Percentiles rank a stretch among this genome's conserved stretches.
Conservation (phyloP, 2,797 vertebrate species). For the Arremon brunneinucha region DNA sequence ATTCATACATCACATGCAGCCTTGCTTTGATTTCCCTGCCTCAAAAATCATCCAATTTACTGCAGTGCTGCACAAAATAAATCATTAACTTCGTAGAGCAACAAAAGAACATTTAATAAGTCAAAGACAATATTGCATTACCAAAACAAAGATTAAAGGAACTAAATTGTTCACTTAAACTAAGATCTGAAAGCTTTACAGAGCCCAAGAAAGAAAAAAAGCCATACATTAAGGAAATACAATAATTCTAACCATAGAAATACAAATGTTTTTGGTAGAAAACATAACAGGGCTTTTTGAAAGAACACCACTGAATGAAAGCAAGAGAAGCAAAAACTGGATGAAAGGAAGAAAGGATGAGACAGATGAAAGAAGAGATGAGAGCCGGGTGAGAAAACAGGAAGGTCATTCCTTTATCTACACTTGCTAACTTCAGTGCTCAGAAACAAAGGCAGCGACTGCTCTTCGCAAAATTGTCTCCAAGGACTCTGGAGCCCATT, state of each 20-base stretch:
- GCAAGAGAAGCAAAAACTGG: background rate
- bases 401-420: conserved; percentile 48
- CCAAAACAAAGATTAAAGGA: conserved; percentile 35
- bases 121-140: conserved; percentile 30
- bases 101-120: conserved; percentile 30
- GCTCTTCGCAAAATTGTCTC: conserved; percentile 38
- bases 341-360: conserved; percentile 53
- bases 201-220: background rate
- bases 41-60: conserved; percentile 37
- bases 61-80: conserved; percentile 52
- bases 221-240: conserved; percentile 6
- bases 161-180: background rate
- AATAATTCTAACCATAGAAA: conserved; percentile 7
- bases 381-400: conserved; percentile 14
- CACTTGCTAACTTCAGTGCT: conserved; percentile 26
- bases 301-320: conserved; percentile 27
- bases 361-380: conserved; percentile 47
- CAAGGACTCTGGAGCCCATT: conserved; percentile 3
- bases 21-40: conserved; percentile 21
- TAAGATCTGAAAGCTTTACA: conserved; percentile 26
- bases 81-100: conserved; percentile 18
- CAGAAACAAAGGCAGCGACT: conserved; percentile 38
- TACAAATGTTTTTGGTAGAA: conserved; percentile 15
- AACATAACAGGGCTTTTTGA: conserved; percentile 13
- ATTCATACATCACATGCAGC: background rate